A percentile compares a stretch with the other conserved stretches of the same genome.
phyloP scores from a whole-genome alignment of 2,888 invertebrate genomes.

The Apocheima hispidaria region DNA sequence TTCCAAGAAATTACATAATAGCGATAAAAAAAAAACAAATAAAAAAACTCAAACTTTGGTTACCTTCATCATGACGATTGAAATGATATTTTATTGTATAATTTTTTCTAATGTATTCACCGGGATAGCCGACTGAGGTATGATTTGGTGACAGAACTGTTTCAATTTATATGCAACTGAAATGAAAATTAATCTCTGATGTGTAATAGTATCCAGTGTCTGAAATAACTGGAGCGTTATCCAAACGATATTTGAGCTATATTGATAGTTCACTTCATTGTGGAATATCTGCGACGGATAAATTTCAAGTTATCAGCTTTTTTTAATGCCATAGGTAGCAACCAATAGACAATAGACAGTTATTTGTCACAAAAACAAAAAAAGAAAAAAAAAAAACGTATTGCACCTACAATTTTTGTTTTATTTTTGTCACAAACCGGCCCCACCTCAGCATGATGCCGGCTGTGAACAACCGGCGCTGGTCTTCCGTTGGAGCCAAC shows the following conservation, averaged over 20 bases:
- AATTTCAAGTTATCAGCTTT: background rate
- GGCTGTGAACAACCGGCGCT: no score
- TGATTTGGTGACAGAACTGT: constrained; percentile 57
- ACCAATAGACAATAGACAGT: no score
- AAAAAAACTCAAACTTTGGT: constrained; percentile 4
- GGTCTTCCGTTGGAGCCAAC: no score
- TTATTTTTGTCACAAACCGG: no score
- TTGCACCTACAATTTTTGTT: no score
- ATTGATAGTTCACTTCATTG: constrained; percentile 9
- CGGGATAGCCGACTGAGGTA: constrained; percentile 51
- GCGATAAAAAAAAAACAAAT: background rate
- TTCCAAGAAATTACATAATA: no score
- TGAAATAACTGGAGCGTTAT: constrained; percentile 66
- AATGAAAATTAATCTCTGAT: constrained; percentile 76
- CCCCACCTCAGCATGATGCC: no score
- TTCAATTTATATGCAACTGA: constrained; percentile 76
- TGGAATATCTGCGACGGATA: background rate
- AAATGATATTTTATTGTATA: constrained; percentile 27
- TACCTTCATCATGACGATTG: constrained; percentile 66
- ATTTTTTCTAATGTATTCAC: constrained; percentile 32
- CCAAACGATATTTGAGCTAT: constrained; percentile 36
- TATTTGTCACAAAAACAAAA: no score
- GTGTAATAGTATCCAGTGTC: constrained; percentile 72
- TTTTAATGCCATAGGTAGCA: no score
- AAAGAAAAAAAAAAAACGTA: no score